A percentile compares a stretch with the other conserved stretches of the same genome.
These are phyloP conservation scores for Smutsia temminckii DNA, from an alignment of 2,797 vertebrate genomes.

Conservation along the genomic window DNA sequence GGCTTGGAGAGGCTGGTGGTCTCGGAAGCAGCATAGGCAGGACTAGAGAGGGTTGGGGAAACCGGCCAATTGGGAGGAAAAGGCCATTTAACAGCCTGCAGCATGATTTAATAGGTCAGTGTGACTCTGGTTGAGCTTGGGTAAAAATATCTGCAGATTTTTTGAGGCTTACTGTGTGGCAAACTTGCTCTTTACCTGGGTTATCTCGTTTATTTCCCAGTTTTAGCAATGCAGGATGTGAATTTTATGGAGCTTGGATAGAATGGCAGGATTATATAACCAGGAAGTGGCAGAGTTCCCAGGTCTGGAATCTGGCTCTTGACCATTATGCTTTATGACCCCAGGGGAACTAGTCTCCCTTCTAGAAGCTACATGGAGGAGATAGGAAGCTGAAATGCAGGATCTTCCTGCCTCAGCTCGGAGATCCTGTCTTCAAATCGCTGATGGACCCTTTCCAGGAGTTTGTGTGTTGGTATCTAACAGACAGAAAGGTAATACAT, in stretches of 20 bases:
- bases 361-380: conserved; percentile 36
- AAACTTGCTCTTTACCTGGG: background rate
- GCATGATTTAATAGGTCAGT: background rate
- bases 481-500: conserved; percentile 40
- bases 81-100: background rate
- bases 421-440: background rate
- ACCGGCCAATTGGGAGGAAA: background rate
- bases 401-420: background rate
- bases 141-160: background rate
- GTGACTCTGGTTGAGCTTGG: background rate
- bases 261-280: conserved; percentile 60
- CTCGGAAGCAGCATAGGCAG: background rate
- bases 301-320: conserved; percentile 55
- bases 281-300: conserved; percentile 56
- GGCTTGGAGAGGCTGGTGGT: background rate
- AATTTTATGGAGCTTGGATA: conserved; percentile 39
- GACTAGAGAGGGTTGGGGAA: background rate
- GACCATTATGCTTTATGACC: background rate
- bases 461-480: conserved; percentile 41
- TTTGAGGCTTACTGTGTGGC: background rate
- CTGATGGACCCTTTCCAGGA: conserved; percentile 45
- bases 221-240: conserved; percentile 17
- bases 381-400: conserved; percentile 50
- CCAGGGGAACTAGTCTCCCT: background rate
- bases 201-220: background rate